Evolutionary conservation across 1,140 invertebrate species (phyloP), one percentile per base, ranked within the genome.

Genomic region (Drosophila ercepeae): DNA sequence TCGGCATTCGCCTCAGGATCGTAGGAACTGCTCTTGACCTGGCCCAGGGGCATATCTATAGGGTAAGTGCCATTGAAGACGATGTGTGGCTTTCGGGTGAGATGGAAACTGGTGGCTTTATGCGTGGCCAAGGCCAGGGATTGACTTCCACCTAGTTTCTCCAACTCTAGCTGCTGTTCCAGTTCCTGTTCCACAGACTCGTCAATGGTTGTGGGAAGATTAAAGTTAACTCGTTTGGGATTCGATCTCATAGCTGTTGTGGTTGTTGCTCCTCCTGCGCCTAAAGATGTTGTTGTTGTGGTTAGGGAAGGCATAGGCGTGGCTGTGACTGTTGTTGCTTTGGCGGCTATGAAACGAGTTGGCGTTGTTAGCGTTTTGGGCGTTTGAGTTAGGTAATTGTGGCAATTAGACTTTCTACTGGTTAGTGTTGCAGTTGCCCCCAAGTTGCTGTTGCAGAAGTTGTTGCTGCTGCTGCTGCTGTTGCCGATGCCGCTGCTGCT

Each of bases 11-110:
- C 89, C 21, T 91, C 90, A 4, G 90, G 64, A 44, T 91, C 90
- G 44, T 91, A 91, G 23, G 49, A 52, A 23, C 4, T 70, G 55
- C 76, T 91, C 42, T 45, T 64, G 0, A 48, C 23, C 11, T 39
- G 49, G 9, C 27, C 19, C 11, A 91, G 39, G 3, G 95, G 95
- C 70, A 93, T 92, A 86, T 96, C 96, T 44, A 97, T 96, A 1
- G 95, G 95, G 92, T 94, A 97, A 4, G 96, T 97, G 27, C 96
- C 96, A 50, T 95, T 95, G 84, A 96, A 97, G 34, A 97, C 93
- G 36, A 91, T 91, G 23, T 91, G 82, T 2, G 82, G 68, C 42
- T 88, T 78, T 6, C 42, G 51, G 23, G 21, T 27, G 1, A 53
- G 52, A n/a, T 18, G 49, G 3, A 23, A 25, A 4, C 36, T 27